Evolutionary conservation across 2,113 vertebrate genomes (phyloP), one percentile per base, ranked within the genome.

Genomic region (Henicopernis longicauda): DNA sequence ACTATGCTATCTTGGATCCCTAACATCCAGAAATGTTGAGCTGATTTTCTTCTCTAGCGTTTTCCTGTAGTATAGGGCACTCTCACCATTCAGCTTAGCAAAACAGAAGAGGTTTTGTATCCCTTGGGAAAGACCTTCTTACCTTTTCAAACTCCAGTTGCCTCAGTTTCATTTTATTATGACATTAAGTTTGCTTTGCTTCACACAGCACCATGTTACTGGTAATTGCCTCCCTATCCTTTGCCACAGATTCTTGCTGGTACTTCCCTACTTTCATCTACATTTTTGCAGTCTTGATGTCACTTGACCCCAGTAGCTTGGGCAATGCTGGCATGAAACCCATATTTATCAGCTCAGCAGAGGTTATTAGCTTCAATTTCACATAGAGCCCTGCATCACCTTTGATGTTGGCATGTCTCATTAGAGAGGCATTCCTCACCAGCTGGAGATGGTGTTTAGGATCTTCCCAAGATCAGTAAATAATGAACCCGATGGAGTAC

Each of bases 351-450:
- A 81, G 59, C 77, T 79, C 70, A 69, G 83, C 52, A 87, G 77
- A 84, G 62, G 73, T 95, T 84, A 79, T 91, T 94, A 58, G 49
- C 50, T 95, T 78, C 71, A 71, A 42, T 93, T 81, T 93, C 84
- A 81, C 67, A 71, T 14, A 40, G 47, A 95, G 73, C 34, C 45
- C 82, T 65, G 67, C 52, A 55, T 47, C 81, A 95, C 52, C 93
- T 95, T 76, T 94, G 77, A 76, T 89, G 76, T 79, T 84, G 47
- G 57, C 44, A 4, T 71, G 52, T 90, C 86, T 96, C 94, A 78
- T 96, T 94, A 96, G 70, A 89, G 58, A 91, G 82, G 82, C 74
- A 93, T 80, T 89, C 84, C 78, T 95, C 87, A 82, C 57, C 81
- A 87, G 70, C 82, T 87, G 78, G 49, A 72, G 40, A 59, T 47